Base-by-base conservation (phyloP, 2,888 invertebrate species). In the Tillus elongatus region DNA sequence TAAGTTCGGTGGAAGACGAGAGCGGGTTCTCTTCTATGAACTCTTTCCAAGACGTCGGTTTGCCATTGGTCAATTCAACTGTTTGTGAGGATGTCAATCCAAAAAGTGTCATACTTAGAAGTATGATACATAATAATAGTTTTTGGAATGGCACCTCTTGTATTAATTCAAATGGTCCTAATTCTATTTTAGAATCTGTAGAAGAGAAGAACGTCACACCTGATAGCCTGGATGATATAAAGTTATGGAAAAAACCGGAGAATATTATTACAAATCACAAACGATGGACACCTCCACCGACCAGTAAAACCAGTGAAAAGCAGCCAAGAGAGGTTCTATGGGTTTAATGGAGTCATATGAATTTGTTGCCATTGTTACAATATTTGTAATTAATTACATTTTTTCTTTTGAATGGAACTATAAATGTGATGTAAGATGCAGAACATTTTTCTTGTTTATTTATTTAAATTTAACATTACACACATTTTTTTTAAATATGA, bases 21-120 rank as follows among this genome's bases (percentile, higher is more conserved):
- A 87, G 86, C 57, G 87, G 87, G 15, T 87, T 87, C 63, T 85
- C 85, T 9, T 86, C 86, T 4, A 82, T 87, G 72, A 85, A 78
- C 61, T 86, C 86, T 4, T 86, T 85, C 58, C 84, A 86, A 64
- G 86, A 87, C 57, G 76, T 85, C 31, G 84, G 84, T 8, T 68
- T 85, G 52, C 83, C 83, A 3, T 13, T 58, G n/a, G 44, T 55
- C n/a, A 53, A 56, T 42, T 56, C 58, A 14, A 54, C 53, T n/a
- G 45, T 47, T 42, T 42, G 44, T 12, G 51, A 51, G 37, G 49
- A 45, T 35, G n/a, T n/a, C n/a, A n/a, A n/a, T n/a, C n/a, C n/a
- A n/a, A n/a, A n/a, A n/a, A n/a, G n/a, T n/a, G n/a, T n/a, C n/a
- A n/a, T n/a, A n/a, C n/a, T n/a, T n/a, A n/a, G n/a, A n/a, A n/a